Base-by-base conservation (phyloP, 2,797 vertebrate species). In the Syndactyla subalaris region DNA sequence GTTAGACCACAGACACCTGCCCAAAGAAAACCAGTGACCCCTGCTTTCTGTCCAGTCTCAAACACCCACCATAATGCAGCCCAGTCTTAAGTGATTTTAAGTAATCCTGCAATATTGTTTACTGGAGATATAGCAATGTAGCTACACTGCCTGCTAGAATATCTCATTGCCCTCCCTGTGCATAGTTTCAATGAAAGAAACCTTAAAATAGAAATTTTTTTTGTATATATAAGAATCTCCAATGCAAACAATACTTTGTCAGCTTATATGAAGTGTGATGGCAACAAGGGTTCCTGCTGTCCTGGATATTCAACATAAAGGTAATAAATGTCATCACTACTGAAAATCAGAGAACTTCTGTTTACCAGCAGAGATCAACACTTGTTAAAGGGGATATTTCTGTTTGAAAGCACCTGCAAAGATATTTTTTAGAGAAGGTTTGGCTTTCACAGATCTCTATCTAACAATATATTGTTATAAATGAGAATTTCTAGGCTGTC, bases 321-420 rank as follows among this genome's bases (percentile, higher is more conserved):
- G 39, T 74, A 82, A 72, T 93, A 71, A 81, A 72, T 57, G 51
- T 74, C 81, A 92, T 27, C 72, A 79, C 63, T 24, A 88, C 85
- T 67, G 48, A 94, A 92, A 94, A 95, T 81, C 43, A 91, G 63
- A 88, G 52, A 54, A 13, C 43, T 92, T 73, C 72, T 91, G 46
- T 93, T 89, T 91, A 81, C 67, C 46, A 88, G 70, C 34, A 16
- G n/a, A 68, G 62, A 83, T 57, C 70, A 81, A 71, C 49, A 30
- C 71, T 67, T 46, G 16, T 76, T 77, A 63, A 63, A 70, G 32
- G 6, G 16, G 21, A 26, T 59, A 67, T 71, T 88, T 55, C 41
- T 73, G 29, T 32, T 55, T 29, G 21, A 62, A 55, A 70, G 23
- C 20, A 17, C 19, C 32, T 78, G 16, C 19, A 71, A 86, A 75